Evolutionary conservation across 2,888 invertebrate species (phyloP), one percentile per base, ranked within the genome.

Genomic region (Watsonalla binaria): DNA sequence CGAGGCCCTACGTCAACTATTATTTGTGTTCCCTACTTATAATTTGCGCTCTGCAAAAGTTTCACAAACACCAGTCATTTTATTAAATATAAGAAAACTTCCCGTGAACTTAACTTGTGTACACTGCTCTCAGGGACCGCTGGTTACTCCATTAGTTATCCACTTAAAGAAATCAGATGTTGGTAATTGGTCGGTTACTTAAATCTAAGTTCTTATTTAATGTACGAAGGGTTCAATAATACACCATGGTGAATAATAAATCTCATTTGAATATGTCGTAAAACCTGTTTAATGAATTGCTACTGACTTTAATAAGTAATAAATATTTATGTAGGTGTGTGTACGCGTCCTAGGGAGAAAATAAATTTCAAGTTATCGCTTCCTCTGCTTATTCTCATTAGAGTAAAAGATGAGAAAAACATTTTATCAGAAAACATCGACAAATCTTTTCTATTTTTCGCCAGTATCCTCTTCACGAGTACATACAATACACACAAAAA

Each of bases 21-120:
- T 88, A 86, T 90, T 90, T 89, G 86, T 87, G 84, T 89, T 89
- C 80, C 80, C 74, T 84, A 84, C 86, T 87, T 85, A 88, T 89
- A 86, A 89, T 88, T 85, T 85, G 82, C 76, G 81, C 80, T 77
- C 78, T 80, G 74, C 81, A 84, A 86, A 88, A 89, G 82, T 88
- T 87, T 76, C 76, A 82, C 77, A 85, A 85, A 86, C 81, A 84
- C 78, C 75, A 84, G 74, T 79, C 78, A 80, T 84, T 84, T 85
- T 84, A 86, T 84, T 84, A 84, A 86, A 82, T 83, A 86, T 82
- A 83, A 81, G 82, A 80, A 83, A 87, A 86, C 78, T 89, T 85
- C 51, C 56, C 60, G 61, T 54, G 55, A 84, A 87, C 76, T 86
- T 37, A 37, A 42, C 42, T 42, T 11, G 42, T 42, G 67, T 67